Conservation (phyloP, 2,113 vertebrate genomes). For the Calidris pygmaea region DNA sequence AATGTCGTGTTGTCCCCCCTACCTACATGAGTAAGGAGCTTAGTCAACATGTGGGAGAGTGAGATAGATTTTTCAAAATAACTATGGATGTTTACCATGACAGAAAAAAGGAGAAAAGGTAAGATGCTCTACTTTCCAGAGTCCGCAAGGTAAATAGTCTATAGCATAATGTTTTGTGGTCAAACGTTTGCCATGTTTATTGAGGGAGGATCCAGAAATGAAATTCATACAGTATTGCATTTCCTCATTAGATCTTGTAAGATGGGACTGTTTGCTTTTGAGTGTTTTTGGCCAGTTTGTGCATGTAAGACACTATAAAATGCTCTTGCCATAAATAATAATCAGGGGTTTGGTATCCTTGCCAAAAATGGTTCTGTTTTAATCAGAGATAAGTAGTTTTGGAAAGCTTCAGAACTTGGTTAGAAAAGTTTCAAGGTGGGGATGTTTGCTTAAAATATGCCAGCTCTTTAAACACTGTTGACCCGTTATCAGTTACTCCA, state of each 20-base stretch:
- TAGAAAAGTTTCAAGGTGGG: background rate
- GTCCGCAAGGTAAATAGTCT: background rate
- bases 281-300: background rate
- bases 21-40: background rate
- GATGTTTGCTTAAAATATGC: background rate
- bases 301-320: background rate
- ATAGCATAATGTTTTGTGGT: background rate
- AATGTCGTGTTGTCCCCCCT: background rate
- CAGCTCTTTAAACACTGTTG: background rate
- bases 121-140: background rate
- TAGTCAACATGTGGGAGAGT: background rate
- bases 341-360: background rate
- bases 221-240: background rate
- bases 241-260: background rate
- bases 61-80: background rate
- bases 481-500: background rate
- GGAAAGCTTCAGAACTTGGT: background rate
- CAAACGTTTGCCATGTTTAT: background rate
- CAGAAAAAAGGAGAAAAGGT: background rate
- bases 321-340: background rate
- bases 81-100: background rate
- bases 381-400: background rate
- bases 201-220: background rate
- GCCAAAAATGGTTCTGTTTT: background rate
- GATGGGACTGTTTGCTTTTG: background rate